Conservation (phyloP, 2,113 vertebrate genomes). For the Xenopus laevis region DNA sequence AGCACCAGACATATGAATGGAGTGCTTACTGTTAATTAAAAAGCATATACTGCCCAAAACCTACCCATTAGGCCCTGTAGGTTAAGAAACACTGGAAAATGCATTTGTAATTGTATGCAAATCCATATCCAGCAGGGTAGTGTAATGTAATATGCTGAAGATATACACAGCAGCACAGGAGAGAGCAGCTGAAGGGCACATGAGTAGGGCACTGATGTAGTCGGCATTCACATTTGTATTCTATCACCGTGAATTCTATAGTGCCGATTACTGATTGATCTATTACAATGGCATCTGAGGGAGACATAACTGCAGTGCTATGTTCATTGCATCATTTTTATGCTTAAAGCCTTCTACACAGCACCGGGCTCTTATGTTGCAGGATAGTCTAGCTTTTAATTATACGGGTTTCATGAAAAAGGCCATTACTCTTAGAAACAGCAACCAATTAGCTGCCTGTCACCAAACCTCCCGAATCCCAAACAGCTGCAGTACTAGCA, state of each 20-base stretch:
- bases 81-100: not conserved
- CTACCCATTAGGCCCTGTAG: too few relatives aligned
- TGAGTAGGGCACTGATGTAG: not conserved
- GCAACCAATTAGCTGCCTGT: conserved; percentile 35
- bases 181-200: not conserved
- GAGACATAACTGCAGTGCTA: not conserved
- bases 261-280: not conserved
- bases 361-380: conserved; percentile 37
- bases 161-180: not conserved
- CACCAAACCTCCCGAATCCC: conserved; percentile 19
- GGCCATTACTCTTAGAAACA: conserved; percentile 32
- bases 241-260: not conserved
- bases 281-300: not conserved
- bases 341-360: conserved; percentile 4
- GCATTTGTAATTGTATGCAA: not conserved
- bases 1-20: too few relatives aligned
- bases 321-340: not conserved
- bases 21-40: too few relatives aligned
- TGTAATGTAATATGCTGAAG: not conserved
- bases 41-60: too few relatives aligned
- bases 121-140: not conserved
- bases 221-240: not conserved
- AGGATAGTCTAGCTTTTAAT: conserved; percentile 20
- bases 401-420: conserved; percentile 26
- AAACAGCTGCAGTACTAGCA: conserved; percentile 26